Percentiles rank a stretch among this genome's conserved stretches.
Conservation (phyloP, 2,888 invertebrate genomes). For the Lycophotia porphyrea region DNA sequence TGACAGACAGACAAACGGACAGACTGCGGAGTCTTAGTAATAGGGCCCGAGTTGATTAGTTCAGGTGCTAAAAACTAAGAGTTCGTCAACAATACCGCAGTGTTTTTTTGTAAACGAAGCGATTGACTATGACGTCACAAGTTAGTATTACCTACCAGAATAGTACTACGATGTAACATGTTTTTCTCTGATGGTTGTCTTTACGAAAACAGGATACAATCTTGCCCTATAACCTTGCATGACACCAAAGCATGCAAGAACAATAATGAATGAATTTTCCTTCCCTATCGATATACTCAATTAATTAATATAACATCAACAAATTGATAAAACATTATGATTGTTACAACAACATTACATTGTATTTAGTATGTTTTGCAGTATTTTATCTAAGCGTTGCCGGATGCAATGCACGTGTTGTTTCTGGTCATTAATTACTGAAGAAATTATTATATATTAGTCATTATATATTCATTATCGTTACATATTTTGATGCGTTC, state of each 20-base stretch:
- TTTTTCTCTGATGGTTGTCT: neutral
- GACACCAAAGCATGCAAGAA: constrained; percentile 29
- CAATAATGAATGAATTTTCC: constrained; percentile 34
- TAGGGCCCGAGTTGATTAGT: too few species aligned
- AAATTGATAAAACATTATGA: constrained; percentile 49
- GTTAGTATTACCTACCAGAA: neutral
- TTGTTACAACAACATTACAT: constrained; percentile 42
- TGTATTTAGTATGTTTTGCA: constrained; percentile 52
- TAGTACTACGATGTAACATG: neutral
- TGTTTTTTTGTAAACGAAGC: neutral
- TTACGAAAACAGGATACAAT: neutral
- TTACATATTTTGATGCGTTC: constrained; percentile 8
- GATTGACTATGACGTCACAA: neutral
- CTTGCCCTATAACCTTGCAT: constrained; percentile 14
- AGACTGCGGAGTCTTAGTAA: too few species aligned
- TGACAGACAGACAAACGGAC: too few species aligned
- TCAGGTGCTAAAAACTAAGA: too few species aligned
- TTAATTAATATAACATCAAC: constrained; percentile 47
- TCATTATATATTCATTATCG: constrained; percentile 22
- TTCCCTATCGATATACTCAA: constrained; percentile 35
- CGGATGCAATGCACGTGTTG: constrained; percentile 59
- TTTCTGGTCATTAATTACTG: constrained; percentile 38
- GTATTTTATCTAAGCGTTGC: constrained; percentile 50
- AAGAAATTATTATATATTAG: constrained; percentile 35
- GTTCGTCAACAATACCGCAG: too few species aligned